Conservation (phyloP, 53 echinoderm and acorn worm genomes). For the Crossaster papposus region DNA sequence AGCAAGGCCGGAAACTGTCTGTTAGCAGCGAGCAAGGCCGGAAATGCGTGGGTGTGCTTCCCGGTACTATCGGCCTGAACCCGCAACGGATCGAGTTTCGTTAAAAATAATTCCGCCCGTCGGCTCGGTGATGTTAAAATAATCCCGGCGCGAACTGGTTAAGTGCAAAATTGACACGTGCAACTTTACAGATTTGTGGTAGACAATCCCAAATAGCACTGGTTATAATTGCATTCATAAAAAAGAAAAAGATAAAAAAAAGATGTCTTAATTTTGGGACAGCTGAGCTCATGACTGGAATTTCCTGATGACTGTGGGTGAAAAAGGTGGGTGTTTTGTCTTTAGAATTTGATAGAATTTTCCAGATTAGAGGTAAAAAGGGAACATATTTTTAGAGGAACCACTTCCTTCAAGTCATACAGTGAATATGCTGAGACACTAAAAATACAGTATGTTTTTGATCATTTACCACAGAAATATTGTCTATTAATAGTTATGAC, state of each 20-base stretch:
- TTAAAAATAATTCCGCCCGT: no score
- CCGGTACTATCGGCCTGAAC: no score
- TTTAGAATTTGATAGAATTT: background rate
- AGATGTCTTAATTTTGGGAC: background rate
- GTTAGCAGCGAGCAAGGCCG: no score
- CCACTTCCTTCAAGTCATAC: slow-evolving; percentile 20
- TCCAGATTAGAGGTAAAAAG: background rate
- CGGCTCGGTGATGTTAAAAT: no score
- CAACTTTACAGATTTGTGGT: no score
- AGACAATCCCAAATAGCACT: no score
- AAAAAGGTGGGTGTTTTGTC: background rate
- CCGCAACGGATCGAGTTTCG: no score
- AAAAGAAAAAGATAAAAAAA: no score
- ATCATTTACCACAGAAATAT: background rate
- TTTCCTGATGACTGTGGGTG: background rate
- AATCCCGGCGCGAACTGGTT: no score
- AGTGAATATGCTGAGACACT: background rate
- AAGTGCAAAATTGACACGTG: no score
- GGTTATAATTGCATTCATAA: background rate
- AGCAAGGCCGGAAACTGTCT: no score
- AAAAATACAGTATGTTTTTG: background rate
- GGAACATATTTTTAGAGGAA: background rate
- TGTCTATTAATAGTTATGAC: background rate
- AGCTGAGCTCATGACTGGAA: background rate
- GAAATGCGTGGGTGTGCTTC: no score